Percentiles rank a stretch among this genome's conserved stretches.
Conservation (phyloP, 2,113 vertebrate species). For the Noturus placidus region DNA sequence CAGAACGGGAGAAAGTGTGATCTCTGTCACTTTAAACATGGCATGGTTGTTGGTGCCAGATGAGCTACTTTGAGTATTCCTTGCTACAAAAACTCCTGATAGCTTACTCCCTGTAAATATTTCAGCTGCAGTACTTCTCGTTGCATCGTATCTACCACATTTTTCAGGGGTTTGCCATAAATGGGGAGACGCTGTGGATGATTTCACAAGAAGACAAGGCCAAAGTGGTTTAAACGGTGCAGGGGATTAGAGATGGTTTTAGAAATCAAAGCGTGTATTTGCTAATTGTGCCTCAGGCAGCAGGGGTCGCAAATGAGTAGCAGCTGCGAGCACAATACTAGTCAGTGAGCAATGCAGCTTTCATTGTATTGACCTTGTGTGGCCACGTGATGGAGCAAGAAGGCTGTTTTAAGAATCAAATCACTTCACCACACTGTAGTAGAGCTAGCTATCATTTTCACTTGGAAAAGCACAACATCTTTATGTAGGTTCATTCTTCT, state of each 20-base stretch:
- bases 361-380: neutral
- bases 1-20: no score
- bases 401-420: neutral
- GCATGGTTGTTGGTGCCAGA: no score
- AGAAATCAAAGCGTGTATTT: neutral
- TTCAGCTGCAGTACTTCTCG: neutral
- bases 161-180: neutral
- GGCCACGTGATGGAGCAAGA: slow-evolving; percentile 23
- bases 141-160: neutral
- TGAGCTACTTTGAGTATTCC: neutral
- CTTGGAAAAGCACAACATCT: neutral
- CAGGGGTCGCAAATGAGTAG: neutral
- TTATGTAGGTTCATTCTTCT: neutral
- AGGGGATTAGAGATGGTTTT: no score
- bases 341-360: neutral
- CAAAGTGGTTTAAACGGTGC: neutral
- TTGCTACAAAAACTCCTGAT: neutral
- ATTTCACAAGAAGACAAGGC: neutral
- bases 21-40: no score
- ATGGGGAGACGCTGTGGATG: neutral
- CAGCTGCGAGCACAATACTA: neutral
- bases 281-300: neutral
- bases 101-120: neutral
- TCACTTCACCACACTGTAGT: neutral
- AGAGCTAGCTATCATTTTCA: neutral